Evolutionary conservation across 2,797 vertebrate species (phyloP), one percentile per base, ranked within the genome.

Genomic region (Galagoides demidoff): DNA sequence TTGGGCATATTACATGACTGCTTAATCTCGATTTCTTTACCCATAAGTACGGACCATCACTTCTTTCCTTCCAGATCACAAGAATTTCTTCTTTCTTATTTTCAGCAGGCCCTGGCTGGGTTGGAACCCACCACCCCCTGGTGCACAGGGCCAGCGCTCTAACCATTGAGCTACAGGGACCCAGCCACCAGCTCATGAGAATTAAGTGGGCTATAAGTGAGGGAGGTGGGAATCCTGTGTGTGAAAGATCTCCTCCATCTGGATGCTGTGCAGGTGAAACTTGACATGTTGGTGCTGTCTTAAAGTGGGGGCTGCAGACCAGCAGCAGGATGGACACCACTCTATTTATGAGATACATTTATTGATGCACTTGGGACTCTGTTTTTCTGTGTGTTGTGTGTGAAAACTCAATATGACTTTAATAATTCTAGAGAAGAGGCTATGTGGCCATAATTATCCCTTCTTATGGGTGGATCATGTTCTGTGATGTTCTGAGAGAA

Each of bases 391-490:
- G 39, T 43, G 39, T 43, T 43, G 39, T 43, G 39, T 49, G 73
- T 82, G 49, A 95, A 94, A 90, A 94, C 55, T 86, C 37, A 43
- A 52, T 39, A 87, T 1, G 7, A 22, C 85, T 89, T 77, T 27
- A 79, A 23, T 90, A 73, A 85, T 82, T 94, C 70, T 71, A 86
- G 39, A 84, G 74, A 86, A 85, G 22, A 93, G 20, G 59, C 27
- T 13, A 3, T 63, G 29, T 68, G 39, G 63, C 12, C n/a, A 83
- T 87, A 90, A 86, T 39, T 39, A 34, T 77, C 66, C 11, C 6
- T 86, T 31, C 78, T 79, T 77, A 86, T 61, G 64, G 22, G 6
- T 22, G 2, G 23, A 85, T 85, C 22, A 45, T 27, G 25, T 88
- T 90, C 77, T 83, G 1, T 73, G 66, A 71, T 76, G 3, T 49